Percentiles rank a stretch among this genome's conserved stretches.
Evolutionary conservation across 2,797 vertebrate genomes (phyloP).

Genomic region (Kryptopterus vitreolus): DNA sequence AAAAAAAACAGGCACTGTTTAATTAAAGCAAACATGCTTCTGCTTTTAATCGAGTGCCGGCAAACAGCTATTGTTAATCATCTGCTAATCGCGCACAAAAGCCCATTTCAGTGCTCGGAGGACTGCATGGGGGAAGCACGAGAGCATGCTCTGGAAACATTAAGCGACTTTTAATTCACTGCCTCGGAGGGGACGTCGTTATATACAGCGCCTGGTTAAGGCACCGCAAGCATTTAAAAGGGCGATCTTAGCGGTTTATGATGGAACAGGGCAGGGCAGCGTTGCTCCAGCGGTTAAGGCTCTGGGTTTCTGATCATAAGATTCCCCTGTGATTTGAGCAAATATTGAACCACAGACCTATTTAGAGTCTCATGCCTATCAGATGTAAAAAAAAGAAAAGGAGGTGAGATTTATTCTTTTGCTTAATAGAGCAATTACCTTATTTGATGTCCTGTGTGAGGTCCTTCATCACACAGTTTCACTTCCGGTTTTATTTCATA

Average conservation of each 20-base stretch:
- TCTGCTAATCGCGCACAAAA: slow-evolving; percentile 55
- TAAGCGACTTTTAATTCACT: slow-evolving; percentile 41
- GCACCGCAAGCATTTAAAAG: background rate
- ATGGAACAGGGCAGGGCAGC: no score
- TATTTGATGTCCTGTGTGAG: no score
- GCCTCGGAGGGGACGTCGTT: slow-evolving; percentile 15
- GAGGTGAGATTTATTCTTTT: no score
- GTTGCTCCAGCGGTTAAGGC: no score
- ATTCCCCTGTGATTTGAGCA: no score
- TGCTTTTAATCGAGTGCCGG: slow-evolving; percentile 57
- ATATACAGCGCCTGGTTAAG: slow-evolving; percentile 8
- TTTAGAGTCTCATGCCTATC: no score
- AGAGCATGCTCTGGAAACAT: slow-evolving; percentile 33
- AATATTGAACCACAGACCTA: no score
- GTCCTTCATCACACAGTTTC: no score
- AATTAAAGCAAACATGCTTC: slow-evolving; percentile 66
- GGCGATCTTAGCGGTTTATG: background rate
- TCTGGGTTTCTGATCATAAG: no score
- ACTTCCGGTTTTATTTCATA: no score
- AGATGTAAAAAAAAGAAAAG: no score
- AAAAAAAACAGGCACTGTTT: slow-evolving; percentile 51
- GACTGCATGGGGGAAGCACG: slow-evolving; percentile 17
- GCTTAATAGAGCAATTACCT: no score
- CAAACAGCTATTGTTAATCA: slow-evolving; percentile 59
- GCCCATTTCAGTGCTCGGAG: slow-evolving; percentile 46